Percentiles rank a stretch among this genome's conserved stretches.
phyloP scores from a whole-genome alignment of 1,140 invertebrate species.

The Pogonognathellus flavescens region DNA sequence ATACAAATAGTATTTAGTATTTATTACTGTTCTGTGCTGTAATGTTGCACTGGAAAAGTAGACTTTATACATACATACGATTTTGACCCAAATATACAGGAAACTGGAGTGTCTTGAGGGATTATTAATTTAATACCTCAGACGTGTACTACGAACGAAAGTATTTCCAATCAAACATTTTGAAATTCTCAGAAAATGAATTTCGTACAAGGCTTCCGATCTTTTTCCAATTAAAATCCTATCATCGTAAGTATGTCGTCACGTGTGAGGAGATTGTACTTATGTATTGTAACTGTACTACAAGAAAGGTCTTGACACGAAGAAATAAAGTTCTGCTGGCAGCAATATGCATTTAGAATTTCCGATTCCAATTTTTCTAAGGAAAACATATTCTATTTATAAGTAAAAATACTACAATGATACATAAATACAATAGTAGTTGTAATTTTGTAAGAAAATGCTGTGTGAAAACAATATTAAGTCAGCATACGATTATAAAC shows the following conservation, averaged over 20 bases:
- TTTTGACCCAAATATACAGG: not conserved
- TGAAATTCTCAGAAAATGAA: slow-evolving; percentile 36
- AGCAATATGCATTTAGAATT: slow-evolving; percentile 50
- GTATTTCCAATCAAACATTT: slow-evolving; percentile 39
- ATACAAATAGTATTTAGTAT: not conserved
- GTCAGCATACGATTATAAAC: slow-evolving; percentile 18
- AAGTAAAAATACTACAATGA: slow-evolving; percentile 9
- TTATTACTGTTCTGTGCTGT: slow-evolving; percentile 12
- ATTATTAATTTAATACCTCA: slow-evolving; percentile 1
- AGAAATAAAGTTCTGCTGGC: slow-evolving; percentile 25
- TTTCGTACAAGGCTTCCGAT: slow-evolving; percentile 42
- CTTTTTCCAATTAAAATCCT: slow-evolving; percentile 7
- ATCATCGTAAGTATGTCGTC: slow-evolving; percentile 14
- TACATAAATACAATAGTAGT: slow-evolving; percentile 15
- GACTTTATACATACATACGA: not conserved
- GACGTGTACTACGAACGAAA: slow-evolving; percentile 26
- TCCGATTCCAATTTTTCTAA: slow-evolving; percentile 50
- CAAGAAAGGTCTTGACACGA: slow-evolving; percentile 32
- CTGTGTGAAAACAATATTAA: slow-evolving; percentile 14
- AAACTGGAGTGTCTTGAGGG: slow-evolving; percentile 39
- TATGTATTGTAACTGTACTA: slow-evolving; percentile 36
- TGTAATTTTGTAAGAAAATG: slow-evolving; percentile 42
- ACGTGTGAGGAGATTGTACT: slow-evolving; percentile 18
- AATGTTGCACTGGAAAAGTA: slow-evolving; percentile 11
- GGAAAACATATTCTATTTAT: slow-evolving; percentile 48